Base-by-base conservation (phyloP, 2,888 invertebrate species). In the Drosophila prolongata region DNA sequence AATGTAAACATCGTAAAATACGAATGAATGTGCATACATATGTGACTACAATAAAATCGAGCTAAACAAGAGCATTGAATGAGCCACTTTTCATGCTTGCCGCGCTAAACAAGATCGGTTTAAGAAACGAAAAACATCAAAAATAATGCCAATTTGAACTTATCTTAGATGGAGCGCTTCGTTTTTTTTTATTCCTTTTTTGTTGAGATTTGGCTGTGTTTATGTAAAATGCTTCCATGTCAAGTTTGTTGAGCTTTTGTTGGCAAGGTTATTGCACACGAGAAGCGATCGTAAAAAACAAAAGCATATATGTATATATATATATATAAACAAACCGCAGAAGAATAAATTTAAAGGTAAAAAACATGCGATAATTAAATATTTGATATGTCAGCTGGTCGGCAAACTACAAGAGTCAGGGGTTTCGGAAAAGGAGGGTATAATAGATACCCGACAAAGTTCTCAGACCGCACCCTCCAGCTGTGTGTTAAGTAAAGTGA, bases 311-410 rank as follows among this genome's bases (percentile, higher is more conserved):
- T 49, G 2, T 1, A 24, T n/a, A 49, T 8, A 1, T 34, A 50
- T 19, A 35, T 59, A 55, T 19, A 64, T 14, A 64, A 73, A 57
- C 37, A 64, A 60, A 50, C 56, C 54, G 68, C 75, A 58, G 42
- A 50, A 82, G 70, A 75, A 82, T 53, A 66, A 55, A 57, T 56
- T 43, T 66, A 42, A 47, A 74, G 59, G 64, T 38, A 71, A 60
- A 70, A 65, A 70, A 65, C 70, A 71, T 61, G 67, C 64, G 75
- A 74, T 81, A 84, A 78, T 87, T 87, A 87, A 84, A 81, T 85
- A 72, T 85, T 85, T 81, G 70, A 72, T 72, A 61, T 82, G 74
- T 79, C 80, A 82, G 77, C 75, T 76, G 79, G 69, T 68, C 78
- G 68, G 74, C 50, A 46, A 59, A 59, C 79, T 71, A 73, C 76